These are phyloP conservation scores for Hirtodrosophila histrioides DNA, from an alignment of 2,888 invertebrate species.

Conservation along the genomic window DNA sequence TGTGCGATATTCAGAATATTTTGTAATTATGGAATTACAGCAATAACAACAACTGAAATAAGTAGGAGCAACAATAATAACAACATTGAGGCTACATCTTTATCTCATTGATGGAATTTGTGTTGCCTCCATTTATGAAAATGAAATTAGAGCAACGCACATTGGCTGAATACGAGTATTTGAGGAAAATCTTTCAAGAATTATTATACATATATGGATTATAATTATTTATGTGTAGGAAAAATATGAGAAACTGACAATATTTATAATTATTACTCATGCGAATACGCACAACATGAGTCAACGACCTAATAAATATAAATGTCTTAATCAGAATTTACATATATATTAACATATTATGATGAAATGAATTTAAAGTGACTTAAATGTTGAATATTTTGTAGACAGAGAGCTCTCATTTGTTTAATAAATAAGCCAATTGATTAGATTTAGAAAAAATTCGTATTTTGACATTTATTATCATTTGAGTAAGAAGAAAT, in stretches of 20 bases:
- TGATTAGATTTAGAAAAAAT: too few relatives aligned
- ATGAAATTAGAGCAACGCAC: constrained; percentile 41
- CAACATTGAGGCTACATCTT: constrained; percentile 52
- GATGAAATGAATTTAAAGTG: background rate
- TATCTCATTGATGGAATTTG: constrained; percentile 54
- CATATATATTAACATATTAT: background rate
- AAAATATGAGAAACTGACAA: constrained; percentile 13
- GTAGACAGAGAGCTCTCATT: too few relatives aligned
- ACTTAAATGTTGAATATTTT: too few relatives aligned
- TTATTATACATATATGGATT: constrained; percentile 15
- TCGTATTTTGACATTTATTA: too few relatives aligned
- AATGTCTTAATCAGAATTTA: background rate
- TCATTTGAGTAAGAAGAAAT: too few relatives aligned
- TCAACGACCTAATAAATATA: constrained; percentile 14
- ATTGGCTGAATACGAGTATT: constrained; percentile 20
- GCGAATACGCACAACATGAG: constrained; percentile 15
- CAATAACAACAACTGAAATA: constrained; percentile 32
- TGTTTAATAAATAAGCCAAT: too few relatives aligned
- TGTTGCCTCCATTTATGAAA: constrained; percentile 44
- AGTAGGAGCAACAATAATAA: constrained; percentile 24
- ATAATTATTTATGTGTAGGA: constrained; percentile 8
- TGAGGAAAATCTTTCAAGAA: constrained; percentile 46
- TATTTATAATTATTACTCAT: constrained; percentile 56
- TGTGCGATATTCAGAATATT: constrained; percentile 72
- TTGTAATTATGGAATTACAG: constrained; percentile 71